Evolutionary conservation across 1,140 invertebrate genomes (phyloP), one percentile per base, ranked within the genome.

Genomic region (Rhopalosiphum padi): DNA sequence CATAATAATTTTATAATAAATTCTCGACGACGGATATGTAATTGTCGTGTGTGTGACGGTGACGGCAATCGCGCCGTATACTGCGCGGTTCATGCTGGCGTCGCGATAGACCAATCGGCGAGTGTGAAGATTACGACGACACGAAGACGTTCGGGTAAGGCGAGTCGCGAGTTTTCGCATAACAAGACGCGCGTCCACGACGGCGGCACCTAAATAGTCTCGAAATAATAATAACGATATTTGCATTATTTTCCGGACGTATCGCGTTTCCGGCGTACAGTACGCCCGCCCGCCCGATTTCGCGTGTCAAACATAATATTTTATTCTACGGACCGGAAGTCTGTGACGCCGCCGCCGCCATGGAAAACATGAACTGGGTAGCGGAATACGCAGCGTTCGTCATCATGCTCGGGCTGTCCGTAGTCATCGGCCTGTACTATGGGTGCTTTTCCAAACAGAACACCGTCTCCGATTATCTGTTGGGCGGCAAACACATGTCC

Each of bases 401-500:
- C 1, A 94, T 96, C 1, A 96, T 97, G 96, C 94, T 97, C n/a
- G 94, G 95, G 0, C 94, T 96, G 3, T 97, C 97, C 6, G 95
- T 96, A 5, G 95, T 95, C 15, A 96, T 96, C 48, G 97, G 97
- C 0, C 94, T 98, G 25, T 98, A 97, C 95, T 97, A 97, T 95
- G 97, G 97, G 18, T 97, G 96, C 94, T 95, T 95, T 89, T 95
- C 95, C 6, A 94, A 95, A 83, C 96, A 96, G 90, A 96, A 96
- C 94, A 96, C 95, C 11, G 94, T 96, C 0, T 95, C 96, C 94
- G 97, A 97, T 94, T 98, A 98, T 95, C 95, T 98, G 93, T 96
- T 97, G 68, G 97, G 97, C 46, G 97, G 97, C 93, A 96, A 96
- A 94, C 96, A 96, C 93, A 96, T 98, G 95, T 96, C 96, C 92